These are phyloP conservation scores for Danionella cerebrum DNA, from an alignment of 2,113 vertebrate species.

Conservation along the genomic window DNA sequence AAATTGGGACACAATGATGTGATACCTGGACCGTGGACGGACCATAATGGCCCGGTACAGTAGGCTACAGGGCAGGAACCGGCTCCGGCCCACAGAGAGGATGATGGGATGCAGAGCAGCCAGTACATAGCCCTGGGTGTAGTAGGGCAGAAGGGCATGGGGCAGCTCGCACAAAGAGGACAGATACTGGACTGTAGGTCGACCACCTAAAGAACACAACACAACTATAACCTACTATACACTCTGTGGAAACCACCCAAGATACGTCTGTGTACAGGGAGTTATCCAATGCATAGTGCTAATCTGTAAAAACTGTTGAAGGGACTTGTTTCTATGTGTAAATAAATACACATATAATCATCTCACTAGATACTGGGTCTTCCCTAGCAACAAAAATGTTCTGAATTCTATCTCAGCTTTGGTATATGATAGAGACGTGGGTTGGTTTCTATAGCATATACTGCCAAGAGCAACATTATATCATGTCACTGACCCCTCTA, in stretches of 20 bases:
- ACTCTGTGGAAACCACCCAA: background rate
- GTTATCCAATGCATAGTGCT: no score
- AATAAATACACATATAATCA: no score
- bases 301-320: no score
- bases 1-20: background rate
- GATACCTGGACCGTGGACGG: conserved; percentile 73
- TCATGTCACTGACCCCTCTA: no score
- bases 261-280: background rate
- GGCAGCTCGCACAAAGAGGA: conserved; percentile 80
- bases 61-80: conserved; percentile 76
- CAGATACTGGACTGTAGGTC: conserved; percentile 82
- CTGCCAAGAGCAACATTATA: no score
- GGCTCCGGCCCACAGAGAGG: conserved; percentile 71
- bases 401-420: no score
- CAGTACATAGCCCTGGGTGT: conserved; percentile 80
- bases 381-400: no score
- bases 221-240: background rate
- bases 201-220: conserved; percentile 66
- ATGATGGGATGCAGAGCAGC: conserved; percentile 83
- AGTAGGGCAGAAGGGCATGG: conserved; percentile 80
- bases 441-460: no score
- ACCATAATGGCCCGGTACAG: conserved; percentile 83
- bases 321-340: no score
- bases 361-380: no score
- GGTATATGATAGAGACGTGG: no score